Evolutionary conservation across 2,888 invertebrate genomes (phyloP).

Genomic region (Tubulanus polymorphus): DNA sequence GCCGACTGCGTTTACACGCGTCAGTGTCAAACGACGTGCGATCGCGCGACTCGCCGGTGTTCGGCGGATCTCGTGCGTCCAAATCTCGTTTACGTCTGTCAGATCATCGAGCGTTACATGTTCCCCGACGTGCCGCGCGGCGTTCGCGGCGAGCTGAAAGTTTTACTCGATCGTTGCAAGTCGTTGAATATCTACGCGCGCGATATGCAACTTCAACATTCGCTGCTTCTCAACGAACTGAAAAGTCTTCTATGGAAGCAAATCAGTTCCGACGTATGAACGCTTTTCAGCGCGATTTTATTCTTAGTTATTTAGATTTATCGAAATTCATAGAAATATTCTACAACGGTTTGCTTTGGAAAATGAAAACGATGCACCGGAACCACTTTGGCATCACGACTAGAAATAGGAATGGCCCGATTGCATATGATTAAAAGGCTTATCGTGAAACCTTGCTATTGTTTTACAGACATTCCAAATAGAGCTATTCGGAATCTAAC

Average conservation of each 20-base stretch:
- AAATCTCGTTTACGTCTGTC: constrained; percentile 33
- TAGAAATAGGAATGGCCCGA: no score
- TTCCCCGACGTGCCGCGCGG: constrained; percentile 30
- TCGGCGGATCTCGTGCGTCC: constrained; percentile 25
- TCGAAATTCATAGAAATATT: no score
- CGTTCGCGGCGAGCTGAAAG: constrained; percentile 24
- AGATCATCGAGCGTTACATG: constrained; percentile 34
- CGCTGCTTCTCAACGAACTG: constrained; percentile 32
- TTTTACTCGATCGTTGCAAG: constrained; percentile 29
- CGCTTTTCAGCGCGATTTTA: no score
- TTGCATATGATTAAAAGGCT: no score
- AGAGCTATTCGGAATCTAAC: no score
- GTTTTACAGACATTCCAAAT: no score
- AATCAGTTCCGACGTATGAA: no score
- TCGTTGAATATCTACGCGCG: constrained; percentile 9
- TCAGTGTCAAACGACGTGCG: constrained; percentile 33
- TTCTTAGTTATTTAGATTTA: no score
- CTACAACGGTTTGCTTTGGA: no score
- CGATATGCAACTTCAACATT: constrained; percentile 28
- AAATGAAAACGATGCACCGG: no score
- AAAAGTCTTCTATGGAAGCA: constrained; percentile 37
- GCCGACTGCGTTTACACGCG: constrained; percentile 30
- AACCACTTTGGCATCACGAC: no score
- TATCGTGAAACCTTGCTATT: no score
- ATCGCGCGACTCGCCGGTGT: constrained; percentile 24